Evolutionary conservation across 2,113 vertebrate species (phyloP).

Genomic region (Azemiops feae): DNA sequence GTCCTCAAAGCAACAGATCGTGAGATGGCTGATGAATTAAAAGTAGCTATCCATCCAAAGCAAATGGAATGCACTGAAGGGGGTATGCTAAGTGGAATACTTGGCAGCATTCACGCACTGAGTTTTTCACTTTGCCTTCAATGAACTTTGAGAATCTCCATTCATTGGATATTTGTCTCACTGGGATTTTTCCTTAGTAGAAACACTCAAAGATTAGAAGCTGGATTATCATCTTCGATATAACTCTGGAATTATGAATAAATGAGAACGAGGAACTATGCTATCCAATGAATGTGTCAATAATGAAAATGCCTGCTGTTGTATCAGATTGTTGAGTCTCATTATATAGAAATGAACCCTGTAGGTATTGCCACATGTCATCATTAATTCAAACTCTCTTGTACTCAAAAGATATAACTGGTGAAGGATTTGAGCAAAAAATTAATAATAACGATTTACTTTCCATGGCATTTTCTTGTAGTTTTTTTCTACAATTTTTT

Average conservation of each 20-base stretch:
- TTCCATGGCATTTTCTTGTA: constrained; percentile 4
- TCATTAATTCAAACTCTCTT: background rate
- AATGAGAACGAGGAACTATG: constrained; percentile 38
- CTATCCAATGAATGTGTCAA: constrained; percentile 52
- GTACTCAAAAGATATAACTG: constrained; percentile 1
- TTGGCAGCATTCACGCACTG: background rate
- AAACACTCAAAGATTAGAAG: background rate
- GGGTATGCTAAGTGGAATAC: background rate
- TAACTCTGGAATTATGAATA: constrained; percentile 41
- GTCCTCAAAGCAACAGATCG: background rate
- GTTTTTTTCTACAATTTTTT: constrained; percentile 13
- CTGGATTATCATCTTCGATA: background rate
- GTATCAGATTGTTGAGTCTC: constrained; percentile 48
- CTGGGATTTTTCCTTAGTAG: background rate
- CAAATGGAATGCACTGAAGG: background rate
- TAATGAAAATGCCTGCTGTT: constrained; percentile 45
- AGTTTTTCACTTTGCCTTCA: background rate
- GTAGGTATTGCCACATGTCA: constrained; percentile 3
- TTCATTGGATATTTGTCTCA: background rate
- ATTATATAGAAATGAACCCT: constrained; percentile 42
- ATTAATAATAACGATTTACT: constrained; percentile 9
- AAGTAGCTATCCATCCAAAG: background rate
- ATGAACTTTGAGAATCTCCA: background rate
- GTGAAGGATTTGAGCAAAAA: constrained; percentile 24
- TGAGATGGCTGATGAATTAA: background rate